These are phyloP conservation scores for Pseudochirops corinnae DNA, from an alignment of 2,797 vertebrate genomes.

Conservation along the genomic window DNA sequence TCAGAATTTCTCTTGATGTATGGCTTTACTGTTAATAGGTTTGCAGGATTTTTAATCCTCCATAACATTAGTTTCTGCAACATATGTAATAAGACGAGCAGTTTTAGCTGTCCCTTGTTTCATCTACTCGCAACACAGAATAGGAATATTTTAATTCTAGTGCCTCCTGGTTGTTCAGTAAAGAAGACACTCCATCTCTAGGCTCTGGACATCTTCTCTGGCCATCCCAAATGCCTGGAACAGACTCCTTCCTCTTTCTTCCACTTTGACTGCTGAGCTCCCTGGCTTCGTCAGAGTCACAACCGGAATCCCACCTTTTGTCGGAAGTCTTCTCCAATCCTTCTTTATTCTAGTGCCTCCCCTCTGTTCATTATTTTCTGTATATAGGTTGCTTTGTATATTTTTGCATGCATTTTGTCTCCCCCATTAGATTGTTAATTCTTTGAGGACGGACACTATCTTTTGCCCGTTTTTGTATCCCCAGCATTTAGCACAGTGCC, in stretches of 20 bases:
- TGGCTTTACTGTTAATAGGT: not conserved
- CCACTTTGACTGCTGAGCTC: not conserved
- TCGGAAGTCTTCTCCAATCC: too few species aligned
- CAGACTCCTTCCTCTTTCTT: not conserved
- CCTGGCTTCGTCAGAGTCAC: too few species aligned
- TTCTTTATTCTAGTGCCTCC: not conserved
- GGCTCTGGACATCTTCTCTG: not conserved
- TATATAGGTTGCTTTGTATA: not conserved
- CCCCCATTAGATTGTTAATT: not conserved
- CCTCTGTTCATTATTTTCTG: not conserved
- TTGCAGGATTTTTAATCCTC: not conserved
- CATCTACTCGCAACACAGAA: not conserved
- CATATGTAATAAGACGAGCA: not conserved
- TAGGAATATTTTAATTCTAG: not conserved
- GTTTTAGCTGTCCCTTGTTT: not conserved
- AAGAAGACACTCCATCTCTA: not conserved
- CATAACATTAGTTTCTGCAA: not conserved
- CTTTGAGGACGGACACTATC: not conserved
- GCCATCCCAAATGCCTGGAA: not conserved
- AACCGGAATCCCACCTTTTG: too few species aligned
- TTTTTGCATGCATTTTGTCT: not conserved
- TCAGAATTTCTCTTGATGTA: not conserved
- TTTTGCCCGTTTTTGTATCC: not conserved
- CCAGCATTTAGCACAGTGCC: not conserved
- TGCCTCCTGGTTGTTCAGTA: not conserved